Conservation (phyloP, 2,797 vertebrate genomes). For the Vultur gryphus region DNA sequence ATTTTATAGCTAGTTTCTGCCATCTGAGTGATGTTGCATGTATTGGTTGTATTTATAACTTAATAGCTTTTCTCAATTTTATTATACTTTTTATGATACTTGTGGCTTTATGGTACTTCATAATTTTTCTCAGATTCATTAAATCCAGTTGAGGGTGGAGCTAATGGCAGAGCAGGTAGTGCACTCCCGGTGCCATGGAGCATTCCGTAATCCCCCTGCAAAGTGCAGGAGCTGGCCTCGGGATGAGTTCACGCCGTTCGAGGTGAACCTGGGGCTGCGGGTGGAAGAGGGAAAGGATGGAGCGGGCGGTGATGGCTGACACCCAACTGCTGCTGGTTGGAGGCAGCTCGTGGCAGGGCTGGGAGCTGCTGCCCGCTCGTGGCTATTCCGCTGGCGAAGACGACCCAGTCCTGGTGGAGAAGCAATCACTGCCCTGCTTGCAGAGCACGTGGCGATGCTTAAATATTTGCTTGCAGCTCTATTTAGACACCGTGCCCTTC, state of each 20-base stretch:
- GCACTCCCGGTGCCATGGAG: not conserved
- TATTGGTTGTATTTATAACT: constrained; percentile 79
- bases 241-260: rapidly evolving
- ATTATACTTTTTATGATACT: constrained; percentile 76
- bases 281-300: not conserved
- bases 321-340: not conserved
- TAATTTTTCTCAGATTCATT: constrained; percentile 75
- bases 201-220: not conserved
- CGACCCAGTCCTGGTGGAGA: not conserved
- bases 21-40: constrained; percentile 72
- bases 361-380: not conserved
- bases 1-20: constrained; percentile 73
- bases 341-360: not conserved
- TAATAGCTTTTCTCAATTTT: constrained; percentile 78
- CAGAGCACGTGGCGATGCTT: not conserved
- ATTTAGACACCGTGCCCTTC: not conserved
- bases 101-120: constrained; percentile 75
- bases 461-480: no score
- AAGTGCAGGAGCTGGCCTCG: rapidly evolving
- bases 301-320: not conserved
- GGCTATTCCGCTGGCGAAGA: no score
- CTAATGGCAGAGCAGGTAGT: constrained; percentile 14
- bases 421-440: not conserved
- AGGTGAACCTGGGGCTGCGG: not conserved
- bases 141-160: constrained; percentile 66